Evolutionary conservation across 2,797 vertebrate species (phyloP).

Genomic region (Melanotaenia maccullochi): DNA sequence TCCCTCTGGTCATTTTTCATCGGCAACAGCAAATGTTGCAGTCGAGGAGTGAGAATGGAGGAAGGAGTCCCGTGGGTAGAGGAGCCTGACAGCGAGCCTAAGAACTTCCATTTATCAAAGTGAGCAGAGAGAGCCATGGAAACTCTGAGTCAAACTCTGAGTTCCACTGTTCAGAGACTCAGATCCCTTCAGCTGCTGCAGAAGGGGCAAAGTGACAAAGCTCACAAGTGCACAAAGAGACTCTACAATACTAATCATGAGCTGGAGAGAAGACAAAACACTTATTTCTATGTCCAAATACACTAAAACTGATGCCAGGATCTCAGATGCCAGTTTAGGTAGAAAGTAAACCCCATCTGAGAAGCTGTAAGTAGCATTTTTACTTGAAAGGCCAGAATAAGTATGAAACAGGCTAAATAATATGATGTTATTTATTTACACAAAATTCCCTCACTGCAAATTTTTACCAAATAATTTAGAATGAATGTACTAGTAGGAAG

Average conservation of each 20-base stretch:
- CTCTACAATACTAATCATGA: constrained; percentile 61
- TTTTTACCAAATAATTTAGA: neutral
- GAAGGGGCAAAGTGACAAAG: constrained; percentile 43
- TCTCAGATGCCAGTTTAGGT: constrained; percentile 49
- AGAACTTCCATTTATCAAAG: constrained; percentile 77
- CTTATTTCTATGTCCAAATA: constrained; percentile 41
- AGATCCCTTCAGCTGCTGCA: constrained; percentile 52
- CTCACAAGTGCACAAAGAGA: constrained; percentile 50
- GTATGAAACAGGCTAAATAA: neutral
- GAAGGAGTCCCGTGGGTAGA: constrained; percentile 63
- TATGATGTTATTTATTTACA: neutral
- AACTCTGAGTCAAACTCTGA: constrained; percentile 65
- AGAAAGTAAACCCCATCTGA: constrained; percentile 8
- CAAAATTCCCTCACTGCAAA: neutral
- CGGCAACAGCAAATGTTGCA: constrained; percentile 64
- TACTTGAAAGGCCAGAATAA: neutral
- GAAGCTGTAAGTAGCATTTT: neutral
- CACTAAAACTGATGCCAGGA: constrained; percentile 65
- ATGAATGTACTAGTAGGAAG: neutral
- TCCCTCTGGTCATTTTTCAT: constrained; percentile 77
- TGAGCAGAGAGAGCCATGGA: constrained; percentile 66
- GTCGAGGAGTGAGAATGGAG: constrained; percentile 64
- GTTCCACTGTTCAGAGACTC: constrained; percentile 42
- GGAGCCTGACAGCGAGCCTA: constrained; percentile 68
- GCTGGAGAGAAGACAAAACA: constrained; percentile 58